Conservation (phyloP, 2,888 invertebrate species). For the Achlya flavicornis region DNA sequence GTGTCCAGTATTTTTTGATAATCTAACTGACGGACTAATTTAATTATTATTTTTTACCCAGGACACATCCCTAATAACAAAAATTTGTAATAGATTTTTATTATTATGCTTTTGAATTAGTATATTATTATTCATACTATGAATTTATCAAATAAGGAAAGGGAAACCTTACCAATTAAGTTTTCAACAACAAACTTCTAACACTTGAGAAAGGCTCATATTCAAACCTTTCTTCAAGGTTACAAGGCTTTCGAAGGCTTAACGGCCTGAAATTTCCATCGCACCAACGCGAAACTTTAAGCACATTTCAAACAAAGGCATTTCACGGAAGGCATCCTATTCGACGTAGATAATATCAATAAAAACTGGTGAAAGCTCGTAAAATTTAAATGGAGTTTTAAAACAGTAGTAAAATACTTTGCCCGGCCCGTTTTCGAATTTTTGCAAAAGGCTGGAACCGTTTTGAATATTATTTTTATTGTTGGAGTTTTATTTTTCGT, state of each 20-base stretch:
- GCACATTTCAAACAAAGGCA: conserved; percentile 29
- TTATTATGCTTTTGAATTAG: too few species aligned
- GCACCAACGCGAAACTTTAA: conserved; percentile 21
- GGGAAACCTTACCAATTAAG: background rate
- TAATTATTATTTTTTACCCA: too few species aligned
- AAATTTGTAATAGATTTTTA: too few species aligned
- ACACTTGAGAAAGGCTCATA: background rate
- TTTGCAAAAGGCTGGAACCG: conserved; percentile 16
- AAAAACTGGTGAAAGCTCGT: conserved; percentile 42
- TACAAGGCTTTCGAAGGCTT: background rate
- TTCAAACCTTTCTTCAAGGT: background rate
- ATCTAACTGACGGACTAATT: too few species aligned
- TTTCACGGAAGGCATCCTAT: conserved; percentile 27
- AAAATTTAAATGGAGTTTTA: conserved; percentile 47
- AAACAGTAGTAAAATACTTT: conserved; percentile 39
- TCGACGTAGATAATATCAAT: conserved; percentile 48
- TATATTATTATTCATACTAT: too few species aligned
- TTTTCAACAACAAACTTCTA: background rate
- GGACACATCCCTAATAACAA: too few species aligned
- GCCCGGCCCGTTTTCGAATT: conserved; percentile 26
- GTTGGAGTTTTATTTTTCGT: background rate
- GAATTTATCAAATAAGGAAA: background rate
- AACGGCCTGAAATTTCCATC: background rate
- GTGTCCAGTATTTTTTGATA: too few species aligned
- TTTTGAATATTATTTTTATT: background rate